Percentiles rank a stretch among this genome's conserved stretches.
Evolutionary conservation across 30 jellyfish, hydroid and myxozoan genomes (phyloP).

Genomic region (Mastigias papua): DNA sequence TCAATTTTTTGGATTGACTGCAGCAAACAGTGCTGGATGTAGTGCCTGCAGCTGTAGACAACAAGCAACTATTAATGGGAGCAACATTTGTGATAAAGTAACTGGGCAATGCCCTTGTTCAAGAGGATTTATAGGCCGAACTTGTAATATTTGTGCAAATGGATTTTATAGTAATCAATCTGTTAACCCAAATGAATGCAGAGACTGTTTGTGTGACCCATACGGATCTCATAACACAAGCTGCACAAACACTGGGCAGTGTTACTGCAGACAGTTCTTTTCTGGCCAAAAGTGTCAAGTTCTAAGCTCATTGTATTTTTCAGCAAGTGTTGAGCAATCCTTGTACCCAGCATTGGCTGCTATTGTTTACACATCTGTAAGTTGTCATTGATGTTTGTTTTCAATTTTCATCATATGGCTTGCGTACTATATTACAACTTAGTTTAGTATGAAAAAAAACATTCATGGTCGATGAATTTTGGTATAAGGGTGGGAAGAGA

Average conservation of each 20-base stretch:
- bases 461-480: no score
- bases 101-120: constrained; percentile 90
- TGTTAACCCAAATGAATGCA: constrained; percentile 72
- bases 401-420: background rate
- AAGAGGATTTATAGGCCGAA: constrained; percentile 79
- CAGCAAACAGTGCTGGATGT: constrained; percentile 73
- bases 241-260: constrained; percentile 83
- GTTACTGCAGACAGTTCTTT: constrained; percentile 69
- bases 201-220: constrained; percentile 83
- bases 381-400: background rate
- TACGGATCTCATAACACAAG: constrained; percentile 85
- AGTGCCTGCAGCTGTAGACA: constrained; percentile 77
- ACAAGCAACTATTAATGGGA: constrained; percentile 67
- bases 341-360: constrained; percentile 69
- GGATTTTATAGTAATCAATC: constrained; percentile 60
- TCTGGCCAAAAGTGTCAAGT: constrained; percentile 68
- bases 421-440: background rate
- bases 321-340: constrained; percentile 86
- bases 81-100: constrained; percentile 58
- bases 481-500: no score
- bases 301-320: constrained; percentile 63
- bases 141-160: constrained; percentile 72
- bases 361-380: constrained; percentile 76
- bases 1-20: constrained; percentile 76
- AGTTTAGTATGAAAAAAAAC: background rate